These are phyloP conservation scores for Galemys pyrenaicus DNA, from an alignment of 2,113 vertebrate genomes.

Conservation along the genomic window DNA sequence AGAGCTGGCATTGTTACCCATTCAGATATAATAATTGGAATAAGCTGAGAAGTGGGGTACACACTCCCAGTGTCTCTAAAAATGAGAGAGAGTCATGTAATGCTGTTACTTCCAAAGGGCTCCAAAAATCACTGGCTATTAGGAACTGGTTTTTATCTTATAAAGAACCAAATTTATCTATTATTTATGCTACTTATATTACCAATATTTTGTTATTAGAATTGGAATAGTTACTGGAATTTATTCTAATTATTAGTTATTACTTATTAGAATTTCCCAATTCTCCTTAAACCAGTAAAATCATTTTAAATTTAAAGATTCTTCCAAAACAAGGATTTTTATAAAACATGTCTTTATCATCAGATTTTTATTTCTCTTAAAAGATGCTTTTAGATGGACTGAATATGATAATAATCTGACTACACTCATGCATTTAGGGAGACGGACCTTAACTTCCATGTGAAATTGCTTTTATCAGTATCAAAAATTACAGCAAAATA, in stretches of 20 bases:
- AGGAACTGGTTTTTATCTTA: neutral
- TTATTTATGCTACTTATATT: neutral
- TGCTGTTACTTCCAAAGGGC: too few species aligned
- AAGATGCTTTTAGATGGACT: neutral
- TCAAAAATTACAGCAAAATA: conserved; percentile 15
- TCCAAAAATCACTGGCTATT: neutral
- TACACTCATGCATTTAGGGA: neutral
- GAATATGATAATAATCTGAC: conserved; percentile 14
- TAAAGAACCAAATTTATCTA: neutral
- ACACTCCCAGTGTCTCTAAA: neutral
- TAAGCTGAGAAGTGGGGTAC: neutral
- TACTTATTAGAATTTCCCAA: neutral
- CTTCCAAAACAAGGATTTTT: neutral
- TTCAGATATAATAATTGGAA: neutral
- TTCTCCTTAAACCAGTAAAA: neutral
- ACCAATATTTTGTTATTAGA: neutral
- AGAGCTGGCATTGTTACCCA: neutral
- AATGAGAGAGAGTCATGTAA: neutral
- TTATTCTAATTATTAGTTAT: too few species aligned
- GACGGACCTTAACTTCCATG: neutral
- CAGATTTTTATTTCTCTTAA: neutral
- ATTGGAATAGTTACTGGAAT: too few species aligned
- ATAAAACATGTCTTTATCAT: neutral
- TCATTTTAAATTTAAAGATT: neutral
- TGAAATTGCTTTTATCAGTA: neutral